These are phyloP conservation scores for Chunga burmeisteri DNA, from an alignment of 2,113 vertebrate species.

Conservation along the genomic window DNA sequence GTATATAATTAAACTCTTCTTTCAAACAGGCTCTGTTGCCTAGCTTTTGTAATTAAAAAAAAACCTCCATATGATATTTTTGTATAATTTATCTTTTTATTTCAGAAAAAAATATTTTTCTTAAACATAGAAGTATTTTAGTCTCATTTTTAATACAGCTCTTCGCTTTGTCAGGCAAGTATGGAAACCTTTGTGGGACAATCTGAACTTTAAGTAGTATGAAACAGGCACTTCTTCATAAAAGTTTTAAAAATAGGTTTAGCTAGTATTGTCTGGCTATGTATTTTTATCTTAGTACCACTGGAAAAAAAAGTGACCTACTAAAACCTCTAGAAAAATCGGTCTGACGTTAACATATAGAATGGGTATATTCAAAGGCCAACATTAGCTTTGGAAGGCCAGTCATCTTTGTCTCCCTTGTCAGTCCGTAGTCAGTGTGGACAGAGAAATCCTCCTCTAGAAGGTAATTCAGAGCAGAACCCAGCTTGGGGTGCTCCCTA, in stretches of 20 bases:
- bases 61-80: background rate
- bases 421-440: background rate
- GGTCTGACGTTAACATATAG: background rate
- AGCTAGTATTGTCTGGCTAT: background rate
- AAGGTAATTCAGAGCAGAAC: background rate
- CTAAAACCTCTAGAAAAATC: conserved; percentile 10
- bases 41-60: background rate
- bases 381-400: background rate
- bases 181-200: background rate
- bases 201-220: background rate
- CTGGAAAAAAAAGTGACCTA: background rate
- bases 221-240: background rate
- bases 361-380: background rate
- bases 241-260: background rate
- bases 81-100: background rate
- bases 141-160: background rate
- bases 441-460: background rate
- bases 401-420: background rate
- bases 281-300: conserved; percentile 25
- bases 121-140: background rate
- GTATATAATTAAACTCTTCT: background rate
- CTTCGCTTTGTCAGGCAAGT: background rate
- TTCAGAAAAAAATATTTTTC: background rate
- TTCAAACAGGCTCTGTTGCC: background rate
- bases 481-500: background rate